phyloP scores from a whole-genome alignment of 2,888 invertebrate species.

The Agriotes lineatus region DNA sequence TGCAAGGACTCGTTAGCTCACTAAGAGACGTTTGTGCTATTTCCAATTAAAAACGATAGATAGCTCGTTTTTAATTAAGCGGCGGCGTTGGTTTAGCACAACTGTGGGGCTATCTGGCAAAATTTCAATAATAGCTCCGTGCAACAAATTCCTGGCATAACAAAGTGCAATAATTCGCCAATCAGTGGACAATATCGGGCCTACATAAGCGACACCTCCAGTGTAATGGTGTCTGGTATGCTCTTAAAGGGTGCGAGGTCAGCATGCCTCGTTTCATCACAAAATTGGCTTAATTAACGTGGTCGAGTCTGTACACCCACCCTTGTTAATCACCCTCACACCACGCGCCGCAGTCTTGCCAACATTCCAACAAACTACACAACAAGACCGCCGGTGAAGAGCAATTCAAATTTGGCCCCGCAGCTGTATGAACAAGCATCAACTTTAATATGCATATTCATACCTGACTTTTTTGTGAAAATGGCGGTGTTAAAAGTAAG shows the following conservation, averaged over 20 bases:
- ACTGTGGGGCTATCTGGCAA: background rate
- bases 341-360: constrained; percentile 24
- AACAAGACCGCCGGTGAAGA: constrained; percentile 5
- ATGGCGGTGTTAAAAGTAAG: too few species aligned
- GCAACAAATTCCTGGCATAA: constrained; percentile 1
- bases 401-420: constrained; percentile 15
- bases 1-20: background rate
- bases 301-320: constrained; percentile 33
- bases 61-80: background rate
- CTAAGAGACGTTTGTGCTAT: background rate
- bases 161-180: constrained; percentile 17
- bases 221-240: constrained; percentile 31
- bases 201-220: constrained; percentile 15
- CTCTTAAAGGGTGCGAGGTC: constrained; percentile 44
- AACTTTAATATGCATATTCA: constrained; percentile 16
- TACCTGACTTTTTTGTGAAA: constrained; percentile 1
- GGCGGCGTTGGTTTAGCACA: background rate
- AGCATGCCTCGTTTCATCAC: constrained; percentile 49
- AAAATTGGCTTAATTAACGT: constrained; percentile 51
- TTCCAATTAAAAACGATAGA: background rate
- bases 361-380: constrained; percentile 20
- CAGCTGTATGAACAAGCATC: background rate
- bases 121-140: background rate
- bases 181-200: constrained; percentile 19
- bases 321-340: constrained; percentile 38